Evolutionary conservation across 2,888 invertebrate genomes (phyloP), one percentile per base, ranked within the genome.

Genomic region (Cerastis leucographa): DNA sequence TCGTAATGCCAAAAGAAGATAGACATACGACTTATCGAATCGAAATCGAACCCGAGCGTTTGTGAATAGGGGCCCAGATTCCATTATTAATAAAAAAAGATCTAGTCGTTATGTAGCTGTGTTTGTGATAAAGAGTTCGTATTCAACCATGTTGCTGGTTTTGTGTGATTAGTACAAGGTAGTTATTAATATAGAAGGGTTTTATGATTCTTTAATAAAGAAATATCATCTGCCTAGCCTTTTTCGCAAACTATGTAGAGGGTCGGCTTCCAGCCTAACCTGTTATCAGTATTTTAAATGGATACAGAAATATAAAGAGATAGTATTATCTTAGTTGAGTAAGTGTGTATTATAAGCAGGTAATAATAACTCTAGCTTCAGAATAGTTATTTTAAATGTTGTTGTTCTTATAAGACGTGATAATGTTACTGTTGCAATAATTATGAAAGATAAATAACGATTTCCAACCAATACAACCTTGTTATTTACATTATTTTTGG

Each of bases 41-140:
- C n/a, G n/a, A n/a, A n/a, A n/a, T n/a, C n/a, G n/a, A n/a, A n/a
- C n/a, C n/a, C n/a, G n/a, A n/a, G n/a, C n/a, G n/a, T n/a, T n/a
- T n/a, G n/a, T n/a, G n/a, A n/a, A n/a, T n/a, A n/a, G n/a, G n/a
- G n/a, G n/a, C n/a, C n/a, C 14, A 0, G 11, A 67, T 61, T 78
- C 25, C 69, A 54, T 61, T 7, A 54, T 66, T 7, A 29, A 19
- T 40, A 25, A 66, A 56, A 66, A 56, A 64, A 59, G 0, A 19
- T 81, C 71, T 81, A 76, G 76, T 81, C 81, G 40, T 71, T 67
- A 14, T 65, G 14, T 65, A 65, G 44, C 25, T 68, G 35, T 35
- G 66, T 69, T 74, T 56, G 80, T 79, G 64, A 68, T 74, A 9
- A 19, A 40, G 17, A 25, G 2, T 56, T 70, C 3, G 17, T 25